Conservation (phyloP, 53 echinoderm and acorn worm species). For the Holothuria scabra region DNA sequence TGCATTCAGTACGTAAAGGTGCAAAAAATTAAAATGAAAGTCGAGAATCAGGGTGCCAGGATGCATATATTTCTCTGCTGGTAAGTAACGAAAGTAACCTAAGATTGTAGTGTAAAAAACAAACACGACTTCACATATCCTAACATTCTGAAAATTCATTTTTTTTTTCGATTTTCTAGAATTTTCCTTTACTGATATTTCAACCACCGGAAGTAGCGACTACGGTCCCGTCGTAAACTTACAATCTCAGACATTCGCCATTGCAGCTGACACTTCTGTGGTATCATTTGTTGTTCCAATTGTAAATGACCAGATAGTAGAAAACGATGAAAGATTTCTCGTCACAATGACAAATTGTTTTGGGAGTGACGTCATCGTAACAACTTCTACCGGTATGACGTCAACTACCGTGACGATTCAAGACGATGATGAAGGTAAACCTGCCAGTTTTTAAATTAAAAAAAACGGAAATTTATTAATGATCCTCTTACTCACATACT, state of each 20-base stretch:
- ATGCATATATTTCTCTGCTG: no score
- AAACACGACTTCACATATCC: no score
- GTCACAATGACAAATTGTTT: not conserved
- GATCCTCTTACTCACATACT: no score
- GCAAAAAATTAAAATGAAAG: no score
- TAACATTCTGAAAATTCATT: no score
- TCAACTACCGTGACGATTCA: not conserved
- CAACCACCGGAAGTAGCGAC: not conserved
- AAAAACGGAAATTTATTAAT: no score
- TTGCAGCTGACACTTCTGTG: not conserved
- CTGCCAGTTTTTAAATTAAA: no score
- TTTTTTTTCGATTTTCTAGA: no score
- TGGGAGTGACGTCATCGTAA: conserved; percentile 3
- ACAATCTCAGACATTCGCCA: not conserved
- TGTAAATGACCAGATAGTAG: not conserved
- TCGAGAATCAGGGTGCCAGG: no score
- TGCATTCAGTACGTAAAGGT: no score
- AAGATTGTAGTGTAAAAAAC: no score
- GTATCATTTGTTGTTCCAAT: not conserved
- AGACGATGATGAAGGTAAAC: conserved; percentile 7
- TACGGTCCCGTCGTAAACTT: not conserved
- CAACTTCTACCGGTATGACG: conserved; percentile 1
- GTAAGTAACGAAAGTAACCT: no score
- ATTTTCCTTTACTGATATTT: conserved; percentile 9
- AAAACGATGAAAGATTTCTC: not conserved